Evolutionary conservation across 2,888 invertebrate genomes (phyloP).

Genomic region (Eulithis prunata): DNA sequence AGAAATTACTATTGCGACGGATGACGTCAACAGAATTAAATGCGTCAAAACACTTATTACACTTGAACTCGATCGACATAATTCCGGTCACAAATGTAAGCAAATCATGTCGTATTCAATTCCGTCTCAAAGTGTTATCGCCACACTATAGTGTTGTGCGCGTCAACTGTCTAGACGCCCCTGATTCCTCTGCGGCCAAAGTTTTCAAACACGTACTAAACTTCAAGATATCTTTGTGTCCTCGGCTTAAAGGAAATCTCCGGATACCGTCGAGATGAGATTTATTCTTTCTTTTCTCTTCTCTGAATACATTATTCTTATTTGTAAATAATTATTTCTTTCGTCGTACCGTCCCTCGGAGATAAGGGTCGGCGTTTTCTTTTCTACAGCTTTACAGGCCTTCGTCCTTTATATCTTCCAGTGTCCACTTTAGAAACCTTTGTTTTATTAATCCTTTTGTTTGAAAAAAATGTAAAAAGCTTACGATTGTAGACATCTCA

Average conservation of each 20-base stretch:
- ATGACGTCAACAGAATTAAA: too few species aligned
- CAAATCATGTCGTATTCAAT: conserved; percentile 20
- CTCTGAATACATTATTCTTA: conserved; percentile 66
- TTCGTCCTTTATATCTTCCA: conserved; percentile 7
- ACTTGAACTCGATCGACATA: not conserved
- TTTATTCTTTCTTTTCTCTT: conserved; percentile 61
- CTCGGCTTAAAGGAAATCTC: conserved; percentile 48
- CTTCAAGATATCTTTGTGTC: conserved; percentile 38
- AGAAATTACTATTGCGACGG: too few species aligned
- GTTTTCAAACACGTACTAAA: conserved; percentile 27
- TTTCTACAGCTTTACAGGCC: conserved; percentile 33
- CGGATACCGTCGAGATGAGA: conserved; percentile 53
- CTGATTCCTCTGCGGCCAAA: conserved; percentile 26
- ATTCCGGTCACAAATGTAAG: not conserved
- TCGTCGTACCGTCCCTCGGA: conserved; percentile 43
- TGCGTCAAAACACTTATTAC: not conserved
- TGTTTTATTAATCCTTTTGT: conserved; percentile 11
- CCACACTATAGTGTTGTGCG: conserved; percentile 9
- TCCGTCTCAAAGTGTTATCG: conserved; percentile 15
- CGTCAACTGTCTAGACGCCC: conserved; percentile 29
- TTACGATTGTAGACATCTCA: not conserved
- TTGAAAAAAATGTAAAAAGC: not conserved
- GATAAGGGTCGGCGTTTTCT: conserved; percentile 51
- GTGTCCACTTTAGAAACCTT: conserved; percentile 9
- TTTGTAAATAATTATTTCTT: conserved; percentile 68